phyloP scores from a whole-genome alignment of 2,888 invertebrate genomes.

The Pheosia tremula region DNA sequence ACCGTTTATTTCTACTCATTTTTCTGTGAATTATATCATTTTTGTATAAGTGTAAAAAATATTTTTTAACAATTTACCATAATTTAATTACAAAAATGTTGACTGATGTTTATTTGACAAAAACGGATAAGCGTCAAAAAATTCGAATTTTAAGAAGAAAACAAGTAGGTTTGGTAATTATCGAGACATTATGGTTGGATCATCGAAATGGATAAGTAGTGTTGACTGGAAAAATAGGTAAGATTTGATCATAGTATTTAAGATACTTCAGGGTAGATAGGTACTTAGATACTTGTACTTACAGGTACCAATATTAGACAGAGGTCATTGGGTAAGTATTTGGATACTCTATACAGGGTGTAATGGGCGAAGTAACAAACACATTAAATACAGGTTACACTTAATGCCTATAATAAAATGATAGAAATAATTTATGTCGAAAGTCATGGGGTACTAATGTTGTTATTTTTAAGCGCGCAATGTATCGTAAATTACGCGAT shows the following conservation, averaged over 20 bases:
- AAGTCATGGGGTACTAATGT: no score
- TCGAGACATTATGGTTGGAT: background rate
- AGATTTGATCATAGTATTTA: background rate
- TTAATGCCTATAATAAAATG: no score
- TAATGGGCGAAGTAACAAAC: no score
- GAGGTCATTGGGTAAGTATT: no score
- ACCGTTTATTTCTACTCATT: slow-evolving; percentile 55
- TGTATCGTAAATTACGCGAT: no score
- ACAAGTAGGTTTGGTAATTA: slow-evolving; percentile 17
- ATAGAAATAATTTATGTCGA: no score
- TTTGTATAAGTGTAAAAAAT: slow-evolving; percentile 20
- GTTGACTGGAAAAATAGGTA: background rate
- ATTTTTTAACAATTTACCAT: slow-evolving; percentile 17
- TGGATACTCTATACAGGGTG: no score
- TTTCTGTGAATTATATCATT: slow-evolving; percentile 25
- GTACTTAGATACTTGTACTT: no score
- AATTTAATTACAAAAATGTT: slow-evolving; percentile 31
- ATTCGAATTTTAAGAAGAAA: slow-evolving; percentile 30
- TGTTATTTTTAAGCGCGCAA: no score
- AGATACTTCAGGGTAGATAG: no score
- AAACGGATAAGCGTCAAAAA: slow-evolving; percentile 3
- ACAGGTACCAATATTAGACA: no score
- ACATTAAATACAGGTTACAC: no score
- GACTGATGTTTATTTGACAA: slow-evolving; percentile 19
- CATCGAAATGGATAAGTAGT: background rate